Percentiles rank a stretch among this genome's conserved stretches.
These are phyloP conservation scores for Ceuthmochares aereus DNA, from an alignment of 2,113 vertebrate species.

Conservation along the genomic window DNA sequence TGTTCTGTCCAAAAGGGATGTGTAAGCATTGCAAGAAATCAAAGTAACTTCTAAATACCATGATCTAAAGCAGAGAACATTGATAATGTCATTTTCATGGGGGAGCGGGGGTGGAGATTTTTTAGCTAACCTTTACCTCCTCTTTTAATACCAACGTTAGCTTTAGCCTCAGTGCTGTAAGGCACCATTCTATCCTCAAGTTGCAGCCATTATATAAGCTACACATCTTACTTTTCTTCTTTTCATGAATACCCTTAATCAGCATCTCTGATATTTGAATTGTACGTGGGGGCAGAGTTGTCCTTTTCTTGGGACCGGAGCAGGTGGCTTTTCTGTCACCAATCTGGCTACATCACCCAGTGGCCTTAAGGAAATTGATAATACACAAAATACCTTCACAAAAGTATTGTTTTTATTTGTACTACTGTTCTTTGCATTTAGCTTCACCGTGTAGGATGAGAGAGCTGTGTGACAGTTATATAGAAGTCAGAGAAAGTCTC, in stretches of 20 bases:
- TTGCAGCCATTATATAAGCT: background rate
- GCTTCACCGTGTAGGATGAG: background rate
- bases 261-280: conserved; percentile 39
- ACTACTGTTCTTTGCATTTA: background rate
- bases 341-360: background rate
- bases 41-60: background rate
- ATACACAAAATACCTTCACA: background rate
- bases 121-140: background rate
- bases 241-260: conserved; percentile 1
- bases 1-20: background rate
- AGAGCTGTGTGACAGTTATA: background rate
- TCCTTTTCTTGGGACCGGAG: background rate
- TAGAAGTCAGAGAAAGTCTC: background rate
- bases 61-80: background rate
- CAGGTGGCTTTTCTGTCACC: background rate
- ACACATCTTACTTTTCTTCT: conserved; percentile 17
- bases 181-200: background rate
- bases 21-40: background rate
- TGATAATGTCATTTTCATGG: no score
- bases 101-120: no score
- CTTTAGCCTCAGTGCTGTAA: background rate
- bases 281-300: background rate
- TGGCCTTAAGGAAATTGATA: background rate
- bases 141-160: background rate
- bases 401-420: background rate